Conservation (phyloP, 2,113 vertebrate species). For the Macaca nemestrina region DNA sequence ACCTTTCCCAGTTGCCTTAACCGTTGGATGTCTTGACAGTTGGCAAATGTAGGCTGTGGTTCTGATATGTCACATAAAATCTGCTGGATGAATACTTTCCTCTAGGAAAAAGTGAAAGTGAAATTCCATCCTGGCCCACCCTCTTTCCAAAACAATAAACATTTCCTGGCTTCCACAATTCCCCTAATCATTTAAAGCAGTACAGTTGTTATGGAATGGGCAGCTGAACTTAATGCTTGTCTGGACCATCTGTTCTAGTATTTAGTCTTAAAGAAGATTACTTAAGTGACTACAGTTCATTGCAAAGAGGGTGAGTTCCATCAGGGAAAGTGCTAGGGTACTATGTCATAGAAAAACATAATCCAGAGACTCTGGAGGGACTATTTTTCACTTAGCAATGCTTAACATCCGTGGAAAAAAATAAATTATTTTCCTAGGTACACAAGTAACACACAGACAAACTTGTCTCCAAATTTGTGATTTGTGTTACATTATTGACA, state of each 20-base stretch:
- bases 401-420: neutral
- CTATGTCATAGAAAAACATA: neutral
- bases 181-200: slow-evolving; percentile 65
- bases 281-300: neutral
- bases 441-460: neutral
- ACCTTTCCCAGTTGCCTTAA: slow-evolving; percentile 29
- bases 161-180: slow-evolving; percentile 58
- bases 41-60: neutral
- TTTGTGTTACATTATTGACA: neutral
- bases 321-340: neutral
- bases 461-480: neutral
- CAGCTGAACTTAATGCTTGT: neutral
- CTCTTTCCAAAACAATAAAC: slow-evolving; percentile 67
- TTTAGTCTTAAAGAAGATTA: slow-evolving; percentile 32
- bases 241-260: slow-evolving; percentile 60
- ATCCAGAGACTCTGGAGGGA: neutral
- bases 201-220: slow-evolving; percentile 12
- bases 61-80: slow-evolving; percentile 59
- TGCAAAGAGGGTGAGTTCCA: neutral
- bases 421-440: neutral
- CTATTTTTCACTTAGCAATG: neutral
- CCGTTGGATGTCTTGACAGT: neutral
- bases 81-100: neutral
- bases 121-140: slow-evolving; percentile 46
- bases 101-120: slow-evolving; percentile 77